Percentiles rank a stretch among this genome's conserved stretches.
Evolutionary conservation across 2,113 vertebrate species (phyloP).

Genomic region (Seriola dumerili): DNA sequence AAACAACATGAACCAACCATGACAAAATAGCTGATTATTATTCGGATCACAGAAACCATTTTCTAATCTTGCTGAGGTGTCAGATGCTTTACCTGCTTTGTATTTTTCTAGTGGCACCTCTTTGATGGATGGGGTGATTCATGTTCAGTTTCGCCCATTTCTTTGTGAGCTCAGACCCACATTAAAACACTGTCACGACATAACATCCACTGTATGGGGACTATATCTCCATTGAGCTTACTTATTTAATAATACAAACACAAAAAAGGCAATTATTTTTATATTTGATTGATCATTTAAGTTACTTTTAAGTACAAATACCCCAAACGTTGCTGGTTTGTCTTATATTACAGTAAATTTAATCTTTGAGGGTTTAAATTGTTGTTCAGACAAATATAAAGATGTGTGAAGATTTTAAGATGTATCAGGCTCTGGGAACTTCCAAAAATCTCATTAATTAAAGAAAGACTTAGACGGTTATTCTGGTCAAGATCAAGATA

Average conservation of each 20-base stretch:
- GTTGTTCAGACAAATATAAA: too few species aligned
- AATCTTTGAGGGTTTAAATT: too few species aligned
- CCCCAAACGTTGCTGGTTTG: not conserved
- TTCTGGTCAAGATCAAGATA: not conserved
- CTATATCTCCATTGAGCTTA: not conserved
- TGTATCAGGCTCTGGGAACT: not conserved
- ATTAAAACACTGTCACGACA: constrained; percentile 8
- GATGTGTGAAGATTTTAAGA: not conserved
- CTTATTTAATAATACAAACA: too few species aligned
- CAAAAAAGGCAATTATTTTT: not conserved
- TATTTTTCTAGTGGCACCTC: constrained; percentile 5
- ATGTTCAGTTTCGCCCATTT: constrained; percentile 11
- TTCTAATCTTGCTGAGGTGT: constrained; percentile 18
- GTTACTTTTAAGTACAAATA: too few species aligned
- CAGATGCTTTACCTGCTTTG: not conserved
- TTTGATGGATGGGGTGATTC: constrained; percentile 25
- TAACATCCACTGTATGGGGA: not conserved
- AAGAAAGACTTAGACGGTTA: constrained; percentile 11
- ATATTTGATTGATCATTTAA: too few species aligned
- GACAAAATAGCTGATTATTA: constrained; percentile 29
- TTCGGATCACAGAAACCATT: constrained; percentile 15
- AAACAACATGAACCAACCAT: not conserved
- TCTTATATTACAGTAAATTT: not conserved
- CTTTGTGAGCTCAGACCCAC: not conserved
- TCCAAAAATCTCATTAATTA: not conserved